Conservation (phyloP, 2,888 invertebrate genomes). For the Phorcus lineatus region DNA sequence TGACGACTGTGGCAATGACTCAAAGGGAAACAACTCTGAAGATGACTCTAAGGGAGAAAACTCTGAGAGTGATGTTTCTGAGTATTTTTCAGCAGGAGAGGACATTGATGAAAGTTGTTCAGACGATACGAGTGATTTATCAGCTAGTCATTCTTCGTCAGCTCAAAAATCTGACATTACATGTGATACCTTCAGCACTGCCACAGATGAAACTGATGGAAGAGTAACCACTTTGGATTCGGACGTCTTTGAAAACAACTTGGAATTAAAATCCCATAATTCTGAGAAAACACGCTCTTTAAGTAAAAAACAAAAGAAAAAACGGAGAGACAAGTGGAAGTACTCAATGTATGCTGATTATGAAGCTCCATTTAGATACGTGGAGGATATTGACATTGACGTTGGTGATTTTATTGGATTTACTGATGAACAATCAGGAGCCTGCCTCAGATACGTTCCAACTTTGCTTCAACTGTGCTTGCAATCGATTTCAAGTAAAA, state of each 20-base stretch:
- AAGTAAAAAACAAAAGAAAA: constrained; percentile 17
- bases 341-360: constrained; percentile 11
- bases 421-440: neutral
- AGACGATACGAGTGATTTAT: neutral
- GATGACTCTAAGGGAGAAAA: neutral
- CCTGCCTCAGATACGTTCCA: neutral
- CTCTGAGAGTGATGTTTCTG: constrained; percentile 14
- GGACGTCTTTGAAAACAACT: neutral
- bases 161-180: neutral
- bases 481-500: neutral
- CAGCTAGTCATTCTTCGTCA: neutral
- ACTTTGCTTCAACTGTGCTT: neutral
- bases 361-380: constrained; percentile 23
- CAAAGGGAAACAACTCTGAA: neutral
- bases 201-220: neutral
- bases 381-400: constrained; percentile 21
- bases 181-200: too few relatives aligned
- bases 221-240: too few relatives aligned
- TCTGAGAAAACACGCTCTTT: neutral
- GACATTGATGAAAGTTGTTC: too few relatives aligned
- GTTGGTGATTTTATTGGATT: constrained; percentile 2
- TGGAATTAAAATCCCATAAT: too few relatives aligned
- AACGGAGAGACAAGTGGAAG: neutral
- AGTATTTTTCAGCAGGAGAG: constrained; percentile 19
- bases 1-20: neutral